Percentiles rank a stretch among this genome's conserved stretches.
Evolutionary conservation across 2,888 invertebrate genomes (phyloP).

Genomic region (Sepioteuthis lessoniana): DNA sequence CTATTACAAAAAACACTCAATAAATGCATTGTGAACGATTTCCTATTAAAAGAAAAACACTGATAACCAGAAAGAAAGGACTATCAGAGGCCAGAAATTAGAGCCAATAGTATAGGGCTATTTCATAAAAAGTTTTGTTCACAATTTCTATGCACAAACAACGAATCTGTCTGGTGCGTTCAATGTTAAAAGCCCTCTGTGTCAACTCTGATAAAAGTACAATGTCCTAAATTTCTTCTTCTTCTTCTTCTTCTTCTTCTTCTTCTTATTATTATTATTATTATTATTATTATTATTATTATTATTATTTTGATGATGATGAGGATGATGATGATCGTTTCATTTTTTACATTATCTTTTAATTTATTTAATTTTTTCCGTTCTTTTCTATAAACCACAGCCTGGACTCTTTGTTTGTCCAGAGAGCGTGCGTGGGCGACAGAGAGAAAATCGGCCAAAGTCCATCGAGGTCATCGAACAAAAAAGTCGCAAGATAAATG

Average conservation of each 20-base stretch:
- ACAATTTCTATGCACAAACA: not conserved
- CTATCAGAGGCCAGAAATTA: too few species aligned
- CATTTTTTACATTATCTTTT: not conserved
- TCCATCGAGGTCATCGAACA: not conserved
- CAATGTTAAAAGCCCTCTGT: too few species aligned
- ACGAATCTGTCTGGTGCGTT: not conserved
- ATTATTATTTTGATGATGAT: not conserved
- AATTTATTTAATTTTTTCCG: not conserved
- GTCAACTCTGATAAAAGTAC: too few species aligned
- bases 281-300: not conserved
- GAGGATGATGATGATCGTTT: not conserved
- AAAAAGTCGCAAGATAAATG: not conserved
- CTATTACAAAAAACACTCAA: too few species aligned
- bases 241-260: not conserved
- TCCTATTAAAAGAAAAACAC: too few species aligned
- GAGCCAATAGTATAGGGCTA: too few species aligned
- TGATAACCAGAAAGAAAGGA: too few species aligned
- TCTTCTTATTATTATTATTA: not conserved
- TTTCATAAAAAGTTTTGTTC: too few species aligned
- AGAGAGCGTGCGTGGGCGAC: not conserved
- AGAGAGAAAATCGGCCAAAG: not conserved
- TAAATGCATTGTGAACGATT: too few species aligned
- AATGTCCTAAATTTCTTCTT: not conserved
- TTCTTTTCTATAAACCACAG: not conserved
- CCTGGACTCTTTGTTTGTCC: not conserved